Base-by-base conservation (phyloP, 2,888 invertebrate species). In the Ceraclea dissimilis region DNA sequence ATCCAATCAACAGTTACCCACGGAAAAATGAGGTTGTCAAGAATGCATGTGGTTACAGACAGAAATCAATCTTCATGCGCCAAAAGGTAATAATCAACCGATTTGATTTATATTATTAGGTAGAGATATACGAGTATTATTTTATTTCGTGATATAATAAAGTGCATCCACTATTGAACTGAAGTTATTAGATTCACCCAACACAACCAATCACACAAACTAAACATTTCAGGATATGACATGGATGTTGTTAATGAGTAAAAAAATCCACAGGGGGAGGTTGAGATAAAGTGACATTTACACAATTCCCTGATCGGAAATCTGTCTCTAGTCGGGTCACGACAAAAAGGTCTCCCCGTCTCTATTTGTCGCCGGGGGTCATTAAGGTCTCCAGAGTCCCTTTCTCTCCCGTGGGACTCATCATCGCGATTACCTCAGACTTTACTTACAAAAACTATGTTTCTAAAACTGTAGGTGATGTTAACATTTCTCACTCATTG, bases 321-420 rank as follows among this genome's bases (percentile, higher is more conserved):
- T 61, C 54, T 61, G 54, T 61, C 58, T 50, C 46, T 50, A 49
- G 57, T 46, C 22, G 22, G 50, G 52, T 47, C 53, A 56, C 39
- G 34, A 47, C 22, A 17, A 39, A 60, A 58, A 60, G 58, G 58
- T 55, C 52, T 53, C 54, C 54, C 16, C 39, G 8, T 55, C 58
- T 59, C 74, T 72, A 73, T 73, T 73, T 74, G 73, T 74, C 73
- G 73, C 71, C 68, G 66, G 68, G 65, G 70, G 71, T 73, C 73
- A 73, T 73, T 74, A 74, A 72, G 71, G 73, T 68, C 67, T 69
- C 67, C 56, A 48, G 59, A 49, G 58, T 48, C 56, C 61, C 60
- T 55, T 61, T 64, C 64, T 64, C 66, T 80, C 81, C 79, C 81
- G 62, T 63, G 82, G 74, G 81, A 72, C 82, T 82, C 82, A 81